These are phyloP conservation scores for Hydractinia symbiolongicarpus DNA, from an alignment of 30 jellyfish, hydroid and myxozoan genomes.

Conservation along the genomic window DNA sequence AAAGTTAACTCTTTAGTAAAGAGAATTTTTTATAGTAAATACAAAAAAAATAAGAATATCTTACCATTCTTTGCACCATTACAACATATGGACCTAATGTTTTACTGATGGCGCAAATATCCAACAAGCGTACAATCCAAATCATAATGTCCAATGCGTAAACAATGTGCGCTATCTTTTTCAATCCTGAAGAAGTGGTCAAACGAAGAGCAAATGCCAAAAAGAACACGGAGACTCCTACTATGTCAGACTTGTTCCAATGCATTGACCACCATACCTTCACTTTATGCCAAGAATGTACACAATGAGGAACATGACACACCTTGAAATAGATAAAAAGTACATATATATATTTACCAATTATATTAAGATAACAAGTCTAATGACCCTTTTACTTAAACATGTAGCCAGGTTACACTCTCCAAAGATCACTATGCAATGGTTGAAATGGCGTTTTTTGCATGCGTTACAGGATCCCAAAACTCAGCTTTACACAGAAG, in stretches of 20 bases:
- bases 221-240: constrained; percentile 52
- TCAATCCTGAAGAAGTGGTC: constrained; percentile 9
- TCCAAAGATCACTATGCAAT: too few relatives aligned
- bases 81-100: constrained; percentile 83
- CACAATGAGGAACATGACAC: background rate
- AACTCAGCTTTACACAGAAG: too few relatives aligned
- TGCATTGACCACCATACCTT: constrained; percentile 55
- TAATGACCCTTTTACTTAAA: too few relatives aligned
- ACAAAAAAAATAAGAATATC: too few relatives aligned
- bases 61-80: constrained; percentile 76
- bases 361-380: too few relatives aligned
- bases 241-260: constrained; percentile 72
- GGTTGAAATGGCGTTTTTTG: too few relatives aligned
- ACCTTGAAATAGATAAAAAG: background rate
- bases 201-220: constrained; percentile 53
- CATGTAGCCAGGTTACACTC: too few relatives aligned
- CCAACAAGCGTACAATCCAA: constrained; percentile 70
- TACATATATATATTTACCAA: too few relatives aligned
- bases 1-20: background rate
- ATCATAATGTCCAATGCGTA: constrained; percentile 62
- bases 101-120: constrained; percentile 55
- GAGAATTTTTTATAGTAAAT: too few relatives aligned
- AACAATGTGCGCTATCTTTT: constrained; percentile 52
- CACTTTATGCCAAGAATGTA: constrained; percentile 18
- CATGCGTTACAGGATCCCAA: too few relatives aligned